Evolutionary conservation across 2,888 invertebrate species (phyloP).

Genomic region (Amphimallon solstitiale): DNA sequence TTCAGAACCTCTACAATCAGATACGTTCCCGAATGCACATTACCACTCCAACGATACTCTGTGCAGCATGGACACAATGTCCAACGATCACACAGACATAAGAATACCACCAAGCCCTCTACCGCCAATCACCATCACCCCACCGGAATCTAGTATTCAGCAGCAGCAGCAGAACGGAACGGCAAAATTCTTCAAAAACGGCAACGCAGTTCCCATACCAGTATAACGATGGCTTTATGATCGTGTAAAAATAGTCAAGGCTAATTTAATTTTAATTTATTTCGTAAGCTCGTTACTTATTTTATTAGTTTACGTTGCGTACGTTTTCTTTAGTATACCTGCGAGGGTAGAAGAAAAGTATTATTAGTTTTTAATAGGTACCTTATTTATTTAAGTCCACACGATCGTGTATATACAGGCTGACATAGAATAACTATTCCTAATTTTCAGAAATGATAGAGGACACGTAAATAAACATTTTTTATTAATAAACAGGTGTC

Average conservation of each 20-base stretch:
- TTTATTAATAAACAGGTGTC: too few species aligned
- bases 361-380: constrained; percentile 32
- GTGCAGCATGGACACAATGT: constrained; percentile 73
- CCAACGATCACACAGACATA: constrained; percentile 71
- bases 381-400: not conserved
- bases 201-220: constrained; percentile 15
- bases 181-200: constrained; percentile 32
- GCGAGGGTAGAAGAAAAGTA: constrained; percentile 33
- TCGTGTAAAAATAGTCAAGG: not conserved
- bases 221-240: constrained; percentile 24
- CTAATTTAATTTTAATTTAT: constrained; percentile 13
- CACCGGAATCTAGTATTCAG: constrained; percentile 56
- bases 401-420: too few species aligned
- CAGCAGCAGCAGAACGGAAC: constrained; percentile 22
- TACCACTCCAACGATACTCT: constrained; percentile 70
- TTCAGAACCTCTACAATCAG: constrained; percentile 62
- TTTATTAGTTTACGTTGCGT: constrained; percentile 1
- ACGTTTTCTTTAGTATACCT: constrained; percentile 32
- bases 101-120: constrained; percentile 64
- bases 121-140: constrained; percentile 61
- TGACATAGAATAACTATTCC: too few species aligned
- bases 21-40: constrained; percentile 60
- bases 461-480: too few species aligned
- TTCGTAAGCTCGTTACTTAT: constrained; percentile 12
- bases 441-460: too few species aligned